These are phyloP conservation scores for Spodoptera frugiperda DNA, from an alignment of 1,140 invertebrate genomes.

Conservation along the genomic window DNA sequence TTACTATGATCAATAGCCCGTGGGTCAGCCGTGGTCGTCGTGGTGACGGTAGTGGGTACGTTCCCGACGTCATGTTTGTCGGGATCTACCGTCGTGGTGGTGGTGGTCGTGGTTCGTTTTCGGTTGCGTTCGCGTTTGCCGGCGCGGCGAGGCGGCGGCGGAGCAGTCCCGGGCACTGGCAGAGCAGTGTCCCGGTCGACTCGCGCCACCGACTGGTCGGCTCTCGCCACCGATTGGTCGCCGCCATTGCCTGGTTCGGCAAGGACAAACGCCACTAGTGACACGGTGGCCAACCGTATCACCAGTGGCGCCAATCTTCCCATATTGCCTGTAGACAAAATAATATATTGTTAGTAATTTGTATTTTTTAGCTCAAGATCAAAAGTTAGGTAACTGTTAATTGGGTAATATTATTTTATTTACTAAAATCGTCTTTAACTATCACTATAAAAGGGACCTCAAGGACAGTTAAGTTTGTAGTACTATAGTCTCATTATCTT, in stretches of 20 bases:
- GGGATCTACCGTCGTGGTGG: conserved; percentile 65
- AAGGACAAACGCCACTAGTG: conserved; percentile 78
- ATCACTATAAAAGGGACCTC: too few species aligned
- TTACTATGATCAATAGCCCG: conserved; percentile 77
- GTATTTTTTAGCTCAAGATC: neutral
- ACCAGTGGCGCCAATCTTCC: conserved; percentile 76
- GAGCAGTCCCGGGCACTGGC: conserved; percentile 46
- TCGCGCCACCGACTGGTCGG: conserved; percentile 41
- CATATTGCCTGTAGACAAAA: conserved; percentile 69
- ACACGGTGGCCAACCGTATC: conserved; percentile 73
- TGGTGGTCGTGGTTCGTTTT: conserved; percentile 71
- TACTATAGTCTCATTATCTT: too few species aligned
- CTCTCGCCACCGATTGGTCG: conserved; percentile 37
- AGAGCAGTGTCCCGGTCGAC: conserved; percentile 46
- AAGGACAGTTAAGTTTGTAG: too few species aligned
- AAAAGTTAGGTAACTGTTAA: too few species aligned
- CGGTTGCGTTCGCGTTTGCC: conserved; percentile 64
- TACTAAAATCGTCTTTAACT: too few species aligned
- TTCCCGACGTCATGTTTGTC: conserved; percentile 69
- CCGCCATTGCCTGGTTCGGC: conserved; percentile 65
- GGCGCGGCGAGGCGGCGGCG: conserved; percentile 43
- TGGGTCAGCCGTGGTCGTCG: conserved; percentile 76
- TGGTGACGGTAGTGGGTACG: conserved; percentile 61
- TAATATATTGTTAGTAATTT: conserved; percentile 11
- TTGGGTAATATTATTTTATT: too few species aligned